These are phyloP conservation scores for Thalassoma bifasciatum DNA, from an alignment of 2,113 vertebrate genomes.

Conservation along the genomic window DNA sequence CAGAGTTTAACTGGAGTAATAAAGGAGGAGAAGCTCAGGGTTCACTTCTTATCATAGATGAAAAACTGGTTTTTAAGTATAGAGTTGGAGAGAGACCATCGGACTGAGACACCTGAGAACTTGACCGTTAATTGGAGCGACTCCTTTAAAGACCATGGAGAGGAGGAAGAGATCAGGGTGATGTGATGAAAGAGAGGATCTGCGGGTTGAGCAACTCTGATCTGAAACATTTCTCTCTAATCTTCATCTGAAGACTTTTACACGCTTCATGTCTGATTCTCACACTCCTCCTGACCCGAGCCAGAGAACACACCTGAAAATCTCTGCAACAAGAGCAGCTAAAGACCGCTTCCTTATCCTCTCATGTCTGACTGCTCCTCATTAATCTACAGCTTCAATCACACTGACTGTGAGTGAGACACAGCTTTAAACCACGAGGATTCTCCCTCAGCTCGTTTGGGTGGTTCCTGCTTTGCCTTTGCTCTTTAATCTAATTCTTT, in stretches of 20 bases:
- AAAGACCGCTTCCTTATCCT: background rate
- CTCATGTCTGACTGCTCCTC: background rate
- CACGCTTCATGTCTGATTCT: background rate
- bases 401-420: no score
- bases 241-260: background rate
- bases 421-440: no score
- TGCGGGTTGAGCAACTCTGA: background rate
- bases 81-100: no score
- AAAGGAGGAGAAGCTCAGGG: no score
- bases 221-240: background rate
- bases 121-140: background rate
- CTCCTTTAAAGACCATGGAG: background rate
- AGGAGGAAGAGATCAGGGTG: background rate
- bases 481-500: no score
- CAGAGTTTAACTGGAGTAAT: background rate
- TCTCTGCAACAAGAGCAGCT: background rate
- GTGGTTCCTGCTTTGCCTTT: no score
- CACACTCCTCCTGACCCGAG: background rate
- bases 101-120: background rate
- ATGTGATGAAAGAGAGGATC: constrained; percentile 2
- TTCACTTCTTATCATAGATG: no score
- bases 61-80: no score
- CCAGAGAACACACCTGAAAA: background rate
- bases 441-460: no score
- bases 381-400: no score